Percentiles rank a stretch among this genome's conserved stretches.
These are phyloP conservation scores for Argyrosomus regius DNA, from an alignment of 2,797 vertebrate genomes.

Conservation along the genomic window DNA sequence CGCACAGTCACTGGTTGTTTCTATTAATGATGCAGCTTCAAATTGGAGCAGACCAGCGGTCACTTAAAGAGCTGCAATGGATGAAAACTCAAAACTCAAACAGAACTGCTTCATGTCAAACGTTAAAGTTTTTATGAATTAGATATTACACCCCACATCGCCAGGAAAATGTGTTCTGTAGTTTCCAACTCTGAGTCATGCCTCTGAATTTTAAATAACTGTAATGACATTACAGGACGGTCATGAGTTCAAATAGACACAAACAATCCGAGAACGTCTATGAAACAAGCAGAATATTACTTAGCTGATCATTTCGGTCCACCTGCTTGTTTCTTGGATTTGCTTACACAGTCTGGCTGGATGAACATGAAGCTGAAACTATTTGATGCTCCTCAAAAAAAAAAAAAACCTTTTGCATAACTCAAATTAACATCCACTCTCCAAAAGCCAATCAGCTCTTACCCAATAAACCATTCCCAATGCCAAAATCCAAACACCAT, in stretches of 20 bases:
- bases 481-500: slow-evolving; percentile 48
- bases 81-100: not conserved
- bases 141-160: rapidly evolving
- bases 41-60: slow-evolving; percentile 1
- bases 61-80: not conserved
- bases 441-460: slow-evolving; percentile 47
- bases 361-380: not conserved
- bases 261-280: not conserved
- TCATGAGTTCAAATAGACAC: not conserved
- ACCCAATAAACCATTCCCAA: slow-evolving; percentile 50
- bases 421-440: slow-evolving; percentile 8
- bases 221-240: not conserved
- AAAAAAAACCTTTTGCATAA: slow-evolving; percentile 46
- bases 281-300: not conserved
- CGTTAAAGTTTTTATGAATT: not conserved
- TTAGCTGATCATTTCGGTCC: not conserved
- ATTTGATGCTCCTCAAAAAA: slow-evolving; percentile 25
- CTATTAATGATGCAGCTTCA: slow-evolving; percentile 25
- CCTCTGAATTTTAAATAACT: not conserved
- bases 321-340: slow-evolving; percentile 11
- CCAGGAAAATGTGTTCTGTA: not conserved
- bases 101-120: not conserved
- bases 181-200: not conserved
- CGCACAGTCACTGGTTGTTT: slow-evolving; percentile 25
- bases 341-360: not conserved